phyloP scores from a whole-genome alignment of 2,888 invertebrate genomes.

The Phyto melanocephala region DNA sequence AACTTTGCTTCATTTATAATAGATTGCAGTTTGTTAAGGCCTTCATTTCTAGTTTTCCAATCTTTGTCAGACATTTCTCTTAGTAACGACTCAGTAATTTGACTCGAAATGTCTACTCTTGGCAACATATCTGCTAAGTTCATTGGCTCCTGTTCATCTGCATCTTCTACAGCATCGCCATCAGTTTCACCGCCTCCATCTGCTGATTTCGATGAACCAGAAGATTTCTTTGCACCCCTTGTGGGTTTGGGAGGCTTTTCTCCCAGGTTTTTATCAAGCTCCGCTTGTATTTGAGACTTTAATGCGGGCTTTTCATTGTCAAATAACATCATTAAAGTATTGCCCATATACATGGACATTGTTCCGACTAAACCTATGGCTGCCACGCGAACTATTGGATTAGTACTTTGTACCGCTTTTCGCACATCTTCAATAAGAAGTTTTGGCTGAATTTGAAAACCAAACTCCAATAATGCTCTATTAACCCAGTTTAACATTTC shows the following conservation, averaged over 20 bases:
- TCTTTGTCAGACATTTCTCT: constrained; percentile 92
- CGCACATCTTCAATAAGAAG: constrained; percentile 87
- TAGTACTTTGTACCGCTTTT: constrained; percentile 90
- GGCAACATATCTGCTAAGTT: constrained; percentile 86
- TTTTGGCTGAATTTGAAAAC: constrained; percentile 88
- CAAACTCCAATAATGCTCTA: constrained; percentile 90
- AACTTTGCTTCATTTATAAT: constrained; percentile 84
- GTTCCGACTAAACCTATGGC: constrained; percentile 84
- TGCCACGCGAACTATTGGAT: constrained; percentile 89
- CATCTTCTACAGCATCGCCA: constrained; percentile 69
- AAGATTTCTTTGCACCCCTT: constrained; percentile 79
- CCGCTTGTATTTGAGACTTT: constrained; percentile 90
- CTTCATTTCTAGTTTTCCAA: constrained; percentile 88
- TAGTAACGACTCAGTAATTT: constrained; percentile 89
- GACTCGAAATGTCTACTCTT: constrained; percentile 88
- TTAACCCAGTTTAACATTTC: constrained; percentile 91
- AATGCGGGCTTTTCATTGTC: constrained; percentile 92
- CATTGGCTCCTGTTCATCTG: constrained; percentile 75
- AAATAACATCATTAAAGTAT: constrained; percentile 85
- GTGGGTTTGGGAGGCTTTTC: constrained; percentile 88
- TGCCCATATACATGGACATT: constrained; percentile 90
- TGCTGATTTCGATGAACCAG: constrained; percentile 62
- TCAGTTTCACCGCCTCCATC: constrained; percentile 57
- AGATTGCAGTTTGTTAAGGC: constrained; percentile 78
- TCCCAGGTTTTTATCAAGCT: constrained; percentile 89